Conservation (phyloP, 30 jellyfish, hydroid and myxozoan genomes). For the Catostylus mosaicus region DNA sequence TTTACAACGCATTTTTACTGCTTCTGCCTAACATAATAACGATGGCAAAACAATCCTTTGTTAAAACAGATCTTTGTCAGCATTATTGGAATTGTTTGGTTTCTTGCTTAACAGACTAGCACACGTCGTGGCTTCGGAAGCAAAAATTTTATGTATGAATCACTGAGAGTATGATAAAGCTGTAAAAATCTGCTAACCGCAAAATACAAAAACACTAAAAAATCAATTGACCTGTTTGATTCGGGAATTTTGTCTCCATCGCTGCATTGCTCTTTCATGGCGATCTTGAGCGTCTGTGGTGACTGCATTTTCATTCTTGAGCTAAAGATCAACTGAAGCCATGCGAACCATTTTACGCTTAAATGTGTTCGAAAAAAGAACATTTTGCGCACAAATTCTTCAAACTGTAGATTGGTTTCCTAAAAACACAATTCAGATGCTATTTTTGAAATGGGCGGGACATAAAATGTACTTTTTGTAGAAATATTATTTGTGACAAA, state of each 20-base stretch:
- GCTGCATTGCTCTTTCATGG: neutral
- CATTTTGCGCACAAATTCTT: neutral
- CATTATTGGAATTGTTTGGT: too few species aligned
- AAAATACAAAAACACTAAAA: neutral
- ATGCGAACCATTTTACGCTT: neutral
- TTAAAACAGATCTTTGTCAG: too few species aligned
- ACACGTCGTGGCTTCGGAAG: too few species aligned
- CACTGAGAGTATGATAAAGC: too few species aligned
- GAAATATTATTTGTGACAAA: too few species aligned
- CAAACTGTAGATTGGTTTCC: neutral
- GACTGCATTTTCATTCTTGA: neutral
- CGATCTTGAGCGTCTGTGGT: neutral
- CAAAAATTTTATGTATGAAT: too few species aligned
- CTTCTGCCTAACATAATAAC: too few species aligned
- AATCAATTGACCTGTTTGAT: neutral
- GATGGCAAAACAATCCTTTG: too few species aligned
- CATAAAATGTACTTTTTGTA: neutral
- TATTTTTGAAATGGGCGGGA: neutral
- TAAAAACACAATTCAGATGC: neutral
- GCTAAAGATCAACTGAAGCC: constrained; percentile 3
- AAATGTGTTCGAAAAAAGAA: constrained; percentile 4
- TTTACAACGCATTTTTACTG: too few species aligned
- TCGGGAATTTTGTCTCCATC: neutral
- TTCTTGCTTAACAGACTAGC: too few species aligned
- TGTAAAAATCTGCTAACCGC: too few species aligned